phyloP scores from a whole-genome alignment of 2,113 vertebrate genomes.

The Prietella phreatophila region DNA sequence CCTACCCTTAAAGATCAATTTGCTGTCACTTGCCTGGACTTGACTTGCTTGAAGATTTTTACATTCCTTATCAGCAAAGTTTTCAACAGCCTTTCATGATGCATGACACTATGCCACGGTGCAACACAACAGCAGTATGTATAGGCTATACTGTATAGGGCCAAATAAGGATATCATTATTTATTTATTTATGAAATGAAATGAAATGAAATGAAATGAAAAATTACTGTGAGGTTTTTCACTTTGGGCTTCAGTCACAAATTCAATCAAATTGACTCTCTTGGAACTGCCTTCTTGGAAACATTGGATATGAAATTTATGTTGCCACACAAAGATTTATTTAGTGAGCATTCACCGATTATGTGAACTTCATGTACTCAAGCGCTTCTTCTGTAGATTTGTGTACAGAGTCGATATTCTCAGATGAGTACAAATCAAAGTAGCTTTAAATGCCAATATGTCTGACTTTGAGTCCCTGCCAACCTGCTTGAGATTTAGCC shows the following conservation, averaged over 20 bases:
- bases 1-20: background rate
- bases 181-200: too few species aligned
- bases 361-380: conserved; percentile 26
- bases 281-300: background rate
- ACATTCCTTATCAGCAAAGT: background rate
- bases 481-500: conserved; percentile 40
- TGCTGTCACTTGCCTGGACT: background rate
- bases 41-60: background rate
- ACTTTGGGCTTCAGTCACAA: background rate
- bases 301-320: background rate
- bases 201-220: background rate
- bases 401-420: conserved; percentile 12
- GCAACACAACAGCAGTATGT: conserved; percentile 21
- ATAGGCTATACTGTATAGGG: conserved; percentile 9
- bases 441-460: conserved; percentile 35
- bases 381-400: conserved; percentile 8
- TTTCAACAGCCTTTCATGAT: conserved; percentile 9
- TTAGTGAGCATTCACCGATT: conserved; percentile 17
- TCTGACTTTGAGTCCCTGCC: conserved; percentile 18
- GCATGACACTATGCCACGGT: background rate
- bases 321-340: background rate
- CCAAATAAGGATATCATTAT: conserved; percentile 35
- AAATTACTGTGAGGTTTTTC: conserved; percentile 13
- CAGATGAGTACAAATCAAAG: conserved; percentile 28
- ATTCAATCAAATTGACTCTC: background rate